Evolutionary conservation across 2,797 vertebrate genomes (phyloP).

Genomic region (Salarias fasciatus): DNA sequence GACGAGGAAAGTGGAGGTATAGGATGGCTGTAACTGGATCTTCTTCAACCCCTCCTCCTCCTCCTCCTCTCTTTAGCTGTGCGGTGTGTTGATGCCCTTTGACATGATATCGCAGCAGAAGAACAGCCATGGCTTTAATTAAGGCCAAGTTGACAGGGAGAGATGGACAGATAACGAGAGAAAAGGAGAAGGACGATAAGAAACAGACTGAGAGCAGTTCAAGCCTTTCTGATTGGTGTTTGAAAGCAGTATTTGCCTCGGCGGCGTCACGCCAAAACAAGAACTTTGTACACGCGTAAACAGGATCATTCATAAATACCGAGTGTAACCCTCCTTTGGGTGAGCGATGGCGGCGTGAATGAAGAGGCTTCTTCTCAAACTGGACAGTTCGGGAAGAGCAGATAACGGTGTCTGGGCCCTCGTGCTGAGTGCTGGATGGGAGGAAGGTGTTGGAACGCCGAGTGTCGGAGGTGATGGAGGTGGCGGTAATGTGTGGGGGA

Average conservation of each 20-base stretch:
- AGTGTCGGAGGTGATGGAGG: constrained; percentile 67
- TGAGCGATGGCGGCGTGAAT: constrained; percentile 57
- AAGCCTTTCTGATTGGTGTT: constrained; percentile 44
- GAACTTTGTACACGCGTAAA: constrained; percentile 42
- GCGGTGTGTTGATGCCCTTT: constrained; percentile 71
- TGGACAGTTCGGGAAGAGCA: constrained; percentile 43
- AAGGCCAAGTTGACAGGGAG: constrained; percentile 62
- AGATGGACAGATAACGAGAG: constrained; percentile 51
- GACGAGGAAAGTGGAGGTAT: constrained; percentile 66
- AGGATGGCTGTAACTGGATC: constrained; percentile 73
- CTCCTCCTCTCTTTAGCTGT: constrained; percentile 50
- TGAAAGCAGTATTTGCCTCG: constrained; percentile 39
- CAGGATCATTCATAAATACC: constrained; percentile 74
- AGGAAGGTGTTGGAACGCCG: constrained; percentile 55
- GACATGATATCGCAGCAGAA: constrained; percentile 73
- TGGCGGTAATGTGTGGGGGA: constrained; percentile 47
- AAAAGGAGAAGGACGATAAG: constrained; percentile 21
- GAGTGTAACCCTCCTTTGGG: constrained; percentile 49
- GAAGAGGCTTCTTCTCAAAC: constrained; percentile 67
- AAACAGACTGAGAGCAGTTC: constrained; percentile 43
- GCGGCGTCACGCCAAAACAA: constrained; percentile 49
- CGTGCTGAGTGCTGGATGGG: constrained; percentile 8
- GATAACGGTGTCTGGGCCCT: constrained; percentile 62
- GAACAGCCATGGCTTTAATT: constrained; percentile 76
- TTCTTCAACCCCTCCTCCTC: not conserved